Evolutionary conservation across 2,113 vertebrate species (phyloP), one percentile per base, ranked within the genome.

Genomic region (Gila orcuttii): DNA sequence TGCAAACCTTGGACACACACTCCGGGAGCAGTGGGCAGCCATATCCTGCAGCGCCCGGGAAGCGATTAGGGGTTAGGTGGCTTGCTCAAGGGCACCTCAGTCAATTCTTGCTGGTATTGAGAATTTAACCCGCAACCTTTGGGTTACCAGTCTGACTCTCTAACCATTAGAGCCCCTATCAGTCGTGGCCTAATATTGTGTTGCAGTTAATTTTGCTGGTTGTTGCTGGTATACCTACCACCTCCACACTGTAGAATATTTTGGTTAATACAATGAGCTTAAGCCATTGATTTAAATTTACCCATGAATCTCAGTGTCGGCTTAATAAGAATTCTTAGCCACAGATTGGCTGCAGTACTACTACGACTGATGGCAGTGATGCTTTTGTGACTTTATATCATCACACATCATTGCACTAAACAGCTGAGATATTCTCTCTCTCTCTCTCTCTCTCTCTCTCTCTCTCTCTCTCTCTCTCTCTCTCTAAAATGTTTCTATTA

Each of bases 401-500:
- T 83, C 68, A 45, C 81, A 83, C 82, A 83, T 73, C 82, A 83
- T 83, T 83, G 82, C 82, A 83, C 68, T 21, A 73, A 42, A 74
- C 68, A 73, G 57, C 55, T 85, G 59, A 85, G 50, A 74, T 75
- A 42, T 84, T 11, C 36, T 52, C 33, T 23, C 2, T 42, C 42
- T 42, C 8, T 42, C 9, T 50, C 12, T 50, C 47, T 47, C 47
- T 47, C 45, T 47, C 45, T 47, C 42, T 47, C 50, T 57, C 64
- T 39, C 50, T 47, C 31, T 28, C 36, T 55, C 52, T 71, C 28
- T n/a, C 0, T 73, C 82, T 85, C 55, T 78, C 78, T 85, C 12
- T 82, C 28, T 28, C 62, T 69, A 77, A 87, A 76, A 74, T 85
- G 52, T 19, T 47, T 79, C 87, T 73, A 85, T 86, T 85, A 83